phyloP scores from a whole-genome alignment of 2,888 invertebrate species.

The Neoascia interrupta region DNA sequence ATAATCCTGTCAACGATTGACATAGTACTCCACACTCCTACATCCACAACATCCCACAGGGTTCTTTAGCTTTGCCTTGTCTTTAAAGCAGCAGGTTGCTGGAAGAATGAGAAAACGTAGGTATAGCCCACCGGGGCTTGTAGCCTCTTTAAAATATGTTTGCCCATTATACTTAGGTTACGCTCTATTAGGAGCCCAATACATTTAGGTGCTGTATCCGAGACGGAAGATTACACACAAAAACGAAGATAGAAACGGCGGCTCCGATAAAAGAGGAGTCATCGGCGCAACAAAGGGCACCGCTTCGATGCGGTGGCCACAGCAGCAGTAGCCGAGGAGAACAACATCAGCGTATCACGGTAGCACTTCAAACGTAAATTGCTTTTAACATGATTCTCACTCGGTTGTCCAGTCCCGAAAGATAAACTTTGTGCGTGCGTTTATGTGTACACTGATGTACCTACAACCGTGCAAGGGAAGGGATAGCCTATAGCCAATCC shows the following conservation, averaged over 20 bases:
- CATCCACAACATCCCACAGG: not conserved
- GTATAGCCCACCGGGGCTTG: constrained; percentile 30
- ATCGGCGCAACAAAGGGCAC: constrained; percentile 58
- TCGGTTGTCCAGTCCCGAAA: constrained; percentile 59
- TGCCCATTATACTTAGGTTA: constrained; percentile 66
- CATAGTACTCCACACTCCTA: constrained; percentile 39
- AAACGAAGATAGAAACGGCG: constrained; percentile 50
- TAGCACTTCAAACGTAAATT: constrained; percentile 79
- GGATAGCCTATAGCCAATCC: constrained; percentile 34
- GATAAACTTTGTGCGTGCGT: constrained; percentile 48
- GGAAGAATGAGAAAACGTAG: constrained; percentile 14
- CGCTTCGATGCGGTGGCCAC: constrained; percentile 57
- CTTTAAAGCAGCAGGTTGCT: constrained; percentile 35
- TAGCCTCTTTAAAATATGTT: constrained; percentile 57
- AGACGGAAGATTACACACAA: constrained; percentile 55
- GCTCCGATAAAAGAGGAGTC: constrained; percentile 63
- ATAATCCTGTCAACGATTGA: constrained; percentile 12
- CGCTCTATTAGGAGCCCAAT: constrained; percentile 68
- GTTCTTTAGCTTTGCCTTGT: not conserved
- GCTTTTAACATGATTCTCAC: constrained; percentile 74
- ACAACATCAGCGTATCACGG: constrained; percentile 77
- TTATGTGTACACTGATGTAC: not conserved
- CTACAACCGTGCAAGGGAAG: constrained; percentile 1
- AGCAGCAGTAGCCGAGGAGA: constrained; percentile 44
- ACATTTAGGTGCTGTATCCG: constrained; percentile 64